Base-by-base conservation (phyloP, 2,113 vertebrate genomes). In the Phoxinus phoxinus region DNA sequence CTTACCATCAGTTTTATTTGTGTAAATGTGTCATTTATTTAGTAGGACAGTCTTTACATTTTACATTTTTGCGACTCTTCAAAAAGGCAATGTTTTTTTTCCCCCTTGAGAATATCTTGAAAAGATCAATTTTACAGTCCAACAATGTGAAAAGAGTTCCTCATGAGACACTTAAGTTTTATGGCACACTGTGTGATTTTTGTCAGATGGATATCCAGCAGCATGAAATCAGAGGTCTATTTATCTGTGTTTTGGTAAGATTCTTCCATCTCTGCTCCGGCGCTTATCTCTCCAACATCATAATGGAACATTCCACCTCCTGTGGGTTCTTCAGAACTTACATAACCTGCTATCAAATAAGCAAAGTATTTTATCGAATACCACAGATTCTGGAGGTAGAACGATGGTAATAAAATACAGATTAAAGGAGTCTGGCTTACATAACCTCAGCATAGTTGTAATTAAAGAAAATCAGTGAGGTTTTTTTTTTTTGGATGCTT, bases 301-400 rank as follows among this genome's bases (percentile, higher is more conserved):
- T 58, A 85, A 85, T 71, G 84, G 84, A 85, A 85, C 74, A 79
- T 85, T 85, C 75, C 61, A 56, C n/a, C 76, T 71, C n/a, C 32
- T 27, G 21, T 23, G 27, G 48, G 17, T 35, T 37, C 63, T 56
- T 67, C 27, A 83, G 17, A 35, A 53, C 78, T 69, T 82, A 17
- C 5, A 6, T 69, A 82, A 82, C 80, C 44, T 51, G 27, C 63
- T n/a, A 53, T 69, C 44, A 35, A 67, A 69, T 82, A 30, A 51
- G 21, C 7, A 58, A 44, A 30, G n/a, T 30, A n/a, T 81, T 32
- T 51, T 81, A 35, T 67, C 15, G 27, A 82, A 69, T n/a, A 23
- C 46, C 37, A 21, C 25, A 79, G 75, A 72, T 85, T 85, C 53
- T 80, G 25, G 37, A 56, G 74, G 35, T 30, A 63, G n/a, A 82